A percentile compares a stretch with the other conserved stretches of the same genome.
phyloP scores from a whole-genome alignment of 2,113 vertebrate species.

The Mormyrus lacerda region DNA sequence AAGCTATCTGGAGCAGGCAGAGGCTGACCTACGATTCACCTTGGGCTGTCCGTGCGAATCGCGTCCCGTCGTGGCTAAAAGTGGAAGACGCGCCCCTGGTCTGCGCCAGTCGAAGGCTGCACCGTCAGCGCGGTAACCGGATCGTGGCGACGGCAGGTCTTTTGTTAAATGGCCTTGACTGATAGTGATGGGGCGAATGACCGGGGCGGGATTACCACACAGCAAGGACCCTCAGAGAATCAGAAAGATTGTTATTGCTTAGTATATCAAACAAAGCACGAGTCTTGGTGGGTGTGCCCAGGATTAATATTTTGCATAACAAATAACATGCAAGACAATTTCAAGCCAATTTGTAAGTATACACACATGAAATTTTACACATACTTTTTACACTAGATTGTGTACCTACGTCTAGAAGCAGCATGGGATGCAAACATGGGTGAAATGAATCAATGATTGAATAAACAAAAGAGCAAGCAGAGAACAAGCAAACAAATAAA shows the following conservation, averaged over 20 bases:
- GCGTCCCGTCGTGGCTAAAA: neutral
- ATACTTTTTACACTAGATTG: neutral
- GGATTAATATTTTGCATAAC: neutral
- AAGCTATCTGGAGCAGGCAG: neutral
- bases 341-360: neutral
- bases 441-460: neutral
- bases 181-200: conserved; percentile 43
- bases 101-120: neutral
- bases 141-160: neutral
- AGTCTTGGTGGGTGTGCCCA: neutral
- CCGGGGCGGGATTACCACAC: conserved; percentile 49
- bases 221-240: neutral
- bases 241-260: neutral
- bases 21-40: neutral
- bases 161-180: conserved; percentile 46
- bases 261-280: neutral
- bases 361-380: neutral
- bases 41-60: neutral
- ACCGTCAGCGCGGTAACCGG: neutral
- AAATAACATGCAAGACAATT: neutral
- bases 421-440: neutral
- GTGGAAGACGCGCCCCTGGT: neutral
- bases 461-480: neutral
- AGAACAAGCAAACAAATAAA: neutral
- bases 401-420: neutral